Conservation (phyloP, 2,113 vertebrate species). For the Delphinapterus leucas region DNA sequence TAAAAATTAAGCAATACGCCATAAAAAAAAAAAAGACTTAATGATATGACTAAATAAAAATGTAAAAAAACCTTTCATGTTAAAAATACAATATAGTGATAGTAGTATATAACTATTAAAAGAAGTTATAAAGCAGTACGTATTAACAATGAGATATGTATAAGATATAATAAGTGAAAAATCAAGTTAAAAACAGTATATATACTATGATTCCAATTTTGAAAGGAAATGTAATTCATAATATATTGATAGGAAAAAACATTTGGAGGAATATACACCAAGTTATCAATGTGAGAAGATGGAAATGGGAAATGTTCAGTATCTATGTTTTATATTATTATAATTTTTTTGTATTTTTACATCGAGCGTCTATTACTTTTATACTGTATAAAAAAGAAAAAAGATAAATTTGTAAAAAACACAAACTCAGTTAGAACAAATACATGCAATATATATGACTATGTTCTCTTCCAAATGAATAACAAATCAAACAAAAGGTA, state of each 20-base stretch:
- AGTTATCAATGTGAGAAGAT: neutral
- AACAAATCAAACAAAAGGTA: neutral
- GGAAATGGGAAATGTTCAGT: neutral
- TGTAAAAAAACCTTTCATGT: neutral
- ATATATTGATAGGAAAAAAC: neutral
- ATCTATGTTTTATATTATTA: neutral
- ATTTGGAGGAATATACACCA: neutral
- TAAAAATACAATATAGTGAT: neutral
- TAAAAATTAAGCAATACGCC: neutral
- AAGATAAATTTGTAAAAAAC: neutral
- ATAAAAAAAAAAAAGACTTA: neutral
- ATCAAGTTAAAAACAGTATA: neutral
- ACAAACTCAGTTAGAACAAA: neutral
- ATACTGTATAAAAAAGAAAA: neutral
- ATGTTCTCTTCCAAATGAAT: neutral
- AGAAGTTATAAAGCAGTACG: neutral
- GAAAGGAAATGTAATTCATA: conserved; percentile 22
- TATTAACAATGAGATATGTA: neutral
- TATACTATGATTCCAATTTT: neutral
- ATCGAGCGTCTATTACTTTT: neutral
- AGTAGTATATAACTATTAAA: neutral
- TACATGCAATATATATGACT: neutral
- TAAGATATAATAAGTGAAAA: neutral
- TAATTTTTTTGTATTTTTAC: neutral
- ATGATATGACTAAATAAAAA: neutral